phyloP scores from a whole-genome alignment of 1,140 invertebrate genomes.

The Hestina assimilis region DNA sequence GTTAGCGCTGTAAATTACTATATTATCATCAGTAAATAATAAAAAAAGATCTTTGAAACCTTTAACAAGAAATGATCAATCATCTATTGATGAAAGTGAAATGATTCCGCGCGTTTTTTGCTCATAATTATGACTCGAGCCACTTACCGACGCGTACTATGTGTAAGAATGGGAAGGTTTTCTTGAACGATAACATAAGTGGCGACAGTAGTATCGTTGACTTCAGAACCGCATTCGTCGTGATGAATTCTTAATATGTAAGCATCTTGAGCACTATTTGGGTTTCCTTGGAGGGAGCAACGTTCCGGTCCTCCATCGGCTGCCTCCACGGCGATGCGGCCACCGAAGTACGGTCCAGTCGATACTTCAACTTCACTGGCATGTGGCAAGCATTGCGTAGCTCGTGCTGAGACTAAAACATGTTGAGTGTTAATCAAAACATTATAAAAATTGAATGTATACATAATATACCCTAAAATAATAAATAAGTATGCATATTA shows the following conservation, averaged over 20 bases:
- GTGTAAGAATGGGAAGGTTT: constrained; percentile 88
- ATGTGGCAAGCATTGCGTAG: constrained; percentile 86
- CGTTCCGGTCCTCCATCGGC: constrained; percentile 80
- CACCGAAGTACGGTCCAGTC: constrained; percentile 87
- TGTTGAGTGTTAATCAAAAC: no score
- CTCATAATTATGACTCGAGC: not conserved
- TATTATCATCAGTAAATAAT: not conserved
- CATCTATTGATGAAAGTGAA: constrained; percentile 23
- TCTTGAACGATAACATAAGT: constrained; percentile 90
- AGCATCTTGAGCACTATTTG: constrained; percentile 82
- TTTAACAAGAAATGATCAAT: constrained; percentile 23
- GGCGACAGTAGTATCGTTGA: constrained; percentile 85
- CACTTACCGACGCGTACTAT: constrained; percentile 84
- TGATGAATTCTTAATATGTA: constrained; percentile 88
- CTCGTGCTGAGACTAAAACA: constrained; percentile 84
- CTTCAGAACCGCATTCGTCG: constrained; percentile 85
- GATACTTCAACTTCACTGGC: constrained; percentile 89
- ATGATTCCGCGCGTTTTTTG: constrained; percentile 22
- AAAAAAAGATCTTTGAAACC: constrained; percentile 1
- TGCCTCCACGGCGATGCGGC: constrained; percentile 85
- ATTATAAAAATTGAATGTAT: no score
- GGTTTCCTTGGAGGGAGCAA: constrained; percentile 81
- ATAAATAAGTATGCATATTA: no score
- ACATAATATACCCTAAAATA: no score
- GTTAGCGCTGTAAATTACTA: not conserved